Evolutionary conservation across 2,113 vertebrate genomes (phyloP).

Genomic region (Chloebia gouldiae): DNA sequence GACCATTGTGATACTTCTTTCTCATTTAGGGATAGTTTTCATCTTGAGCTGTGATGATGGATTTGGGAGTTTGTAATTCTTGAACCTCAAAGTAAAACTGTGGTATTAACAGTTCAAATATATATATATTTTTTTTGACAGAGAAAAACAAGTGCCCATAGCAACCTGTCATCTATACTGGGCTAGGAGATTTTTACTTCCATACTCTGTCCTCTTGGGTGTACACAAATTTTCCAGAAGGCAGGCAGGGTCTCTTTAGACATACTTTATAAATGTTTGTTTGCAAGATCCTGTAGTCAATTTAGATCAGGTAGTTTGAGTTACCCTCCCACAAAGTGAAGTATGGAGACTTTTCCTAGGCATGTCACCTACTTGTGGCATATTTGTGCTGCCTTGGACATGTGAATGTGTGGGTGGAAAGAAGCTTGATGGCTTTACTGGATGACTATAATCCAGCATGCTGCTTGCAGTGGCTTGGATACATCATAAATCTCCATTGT

Average conservation of each 20-base stretch:
- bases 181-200: background rate
- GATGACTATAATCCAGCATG: background rate
- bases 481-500: background rate
- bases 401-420: background rate
- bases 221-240: background rate
- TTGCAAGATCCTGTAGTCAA: background rate
- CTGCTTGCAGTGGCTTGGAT: background rate
- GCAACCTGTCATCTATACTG: background rate
- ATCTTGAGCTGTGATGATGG: conserved; percentile 6
- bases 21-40: conserved; percentile 25
- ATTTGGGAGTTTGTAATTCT: conserved; percentile 5
- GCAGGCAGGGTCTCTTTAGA: background rate
- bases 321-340: background rate
- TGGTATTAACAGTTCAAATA: conserved; percentile 11
- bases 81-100: conserved; percentile 19
- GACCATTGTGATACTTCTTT: background rate
- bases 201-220: background rate
- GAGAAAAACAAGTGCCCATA: background rate
- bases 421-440: background rate
- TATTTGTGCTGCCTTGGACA: background rate
- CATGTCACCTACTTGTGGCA: background rate
- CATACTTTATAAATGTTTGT: background rate
- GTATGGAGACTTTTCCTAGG: background rate
- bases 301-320: background rate
- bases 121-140: background rate